These are phyloP conservation scores for Eretmocerus hayati DNA, from an alignment of 2,888 invertebrate genomes.

Conservation along the genomic window DNA sequence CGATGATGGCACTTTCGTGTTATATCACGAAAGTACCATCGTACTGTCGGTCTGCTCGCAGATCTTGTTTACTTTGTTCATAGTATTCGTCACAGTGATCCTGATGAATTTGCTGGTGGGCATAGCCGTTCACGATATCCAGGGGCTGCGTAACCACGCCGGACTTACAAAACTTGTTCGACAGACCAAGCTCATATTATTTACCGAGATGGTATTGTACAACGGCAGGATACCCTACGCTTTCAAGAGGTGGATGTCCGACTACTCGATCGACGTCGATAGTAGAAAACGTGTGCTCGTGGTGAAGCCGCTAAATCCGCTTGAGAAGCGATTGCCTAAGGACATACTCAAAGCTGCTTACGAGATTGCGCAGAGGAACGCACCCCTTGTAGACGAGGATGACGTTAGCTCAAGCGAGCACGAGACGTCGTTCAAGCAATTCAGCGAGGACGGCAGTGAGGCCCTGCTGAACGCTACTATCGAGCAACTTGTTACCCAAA, in stretches of 20 bases:
- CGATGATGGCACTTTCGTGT: conserved; percentile 33
- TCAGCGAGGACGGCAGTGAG: conserved; percentile 28
- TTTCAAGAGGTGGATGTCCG: conserved; percentile 43
- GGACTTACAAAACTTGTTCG: conserved; percentile 48
- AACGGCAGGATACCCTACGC: conserved; percentile 44
- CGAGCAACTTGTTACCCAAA: conserved; percentile 31
- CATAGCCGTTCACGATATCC: conserved; percentile 46
- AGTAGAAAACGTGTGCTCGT: conserved; percentile 45
- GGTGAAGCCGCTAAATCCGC: conserved; percentile 48
- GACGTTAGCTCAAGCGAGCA: conserved; percentile 29
- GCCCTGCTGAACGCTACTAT: conserved; percentile 26
- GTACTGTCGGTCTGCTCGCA: conserved; percentile 42
- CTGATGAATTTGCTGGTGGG: conserved; percentile 46
- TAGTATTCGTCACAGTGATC: conserved; percentile 45
- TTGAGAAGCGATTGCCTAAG: conserved; percentile 47
- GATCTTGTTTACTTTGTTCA: conserved; percentile 42
- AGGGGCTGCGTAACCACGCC: conserved; percentile 48
- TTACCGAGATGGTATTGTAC: conserved; percentile 47
- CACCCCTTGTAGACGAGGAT: conserved; percentile 31
- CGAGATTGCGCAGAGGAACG: conserved; percentile 45
- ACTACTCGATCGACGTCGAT: conserved; percentile 44
- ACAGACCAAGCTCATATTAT: conserved; percentile 48
- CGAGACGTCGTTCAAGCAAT: conserved; percentile 31
- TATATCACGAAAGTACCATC: too few species aligned
- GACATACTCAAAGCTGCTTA: conserved; percentile 46